phyloP scores from a whole-genome alignment of 2,797 vertebrate species.

The Streptopelia turtur region DNA sequence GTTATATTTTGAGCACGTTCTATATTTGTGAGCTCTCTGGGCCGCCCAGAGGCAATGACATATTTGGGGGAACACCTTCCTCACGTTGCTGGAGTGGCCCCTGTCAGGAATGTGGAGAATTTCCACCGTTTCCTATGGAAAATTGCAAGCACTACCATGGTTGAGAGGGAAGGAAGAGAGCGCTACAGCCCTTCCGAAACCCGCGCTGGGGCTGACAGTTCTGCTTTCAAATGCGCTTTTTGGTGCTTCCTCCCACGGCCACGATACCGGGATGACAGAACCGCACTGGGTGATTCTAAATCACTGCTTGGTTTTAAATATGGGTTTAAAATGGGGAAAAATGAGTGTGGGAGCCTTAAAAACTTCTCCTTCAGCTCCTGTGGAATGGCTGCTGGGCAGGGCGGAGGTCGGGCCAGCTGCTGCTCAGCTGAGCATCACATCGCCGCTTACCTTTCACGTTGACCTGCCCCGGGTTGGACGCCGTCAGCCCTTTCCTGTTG shows the following conservation, averaged over 20 bases:
- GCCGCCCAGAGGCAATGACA: neutral
- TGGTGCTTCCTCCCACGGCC: neutral
- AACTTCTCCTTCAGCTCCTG: neutral
- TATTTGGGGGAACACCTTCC: slow-evolving; percentile 1
- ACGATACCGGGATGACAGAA: neutral
- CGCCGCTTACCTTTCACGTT: slow-evolving; percentile 89
- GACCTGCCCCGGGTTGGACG: slow-evolving; percentile 85
- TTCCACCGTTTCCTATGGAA: slow-evolving; percentile 69
- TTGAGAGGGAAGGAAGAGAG: slow-evolving; percentile 67
- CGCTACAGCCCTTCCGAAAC: slow-evolving; percentile 50
- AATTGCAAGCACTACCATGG: neutral
- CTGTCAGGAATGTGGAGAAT: slow-evolving; percentile 55
- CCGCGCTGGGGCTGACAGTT: neutral
- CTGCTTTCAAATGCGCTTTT: neutral
- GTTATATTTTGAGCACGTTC: neutral
- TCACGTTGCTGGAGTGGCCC: accelerated
- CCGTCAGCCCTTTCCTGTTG: slow-evolving; percentile 88
- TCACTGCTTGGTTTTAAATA: neutral
- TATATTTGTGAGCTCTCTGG: neutral
- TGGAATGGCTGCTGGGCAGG: neutral
- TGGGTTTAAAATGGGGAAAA: neutral
- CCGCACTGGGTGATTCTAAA: neutral
- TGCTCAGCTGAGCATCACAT: neutral
- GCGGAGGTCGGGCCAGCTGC: neutral
- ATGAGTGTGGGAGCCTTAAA: neutral